Evolutionary conservation across 2,888 invertebrate genomes (phyloP), one percentile per base, ranked within the genome.

Genomic region (Odontocerum albicorne): DNA sequence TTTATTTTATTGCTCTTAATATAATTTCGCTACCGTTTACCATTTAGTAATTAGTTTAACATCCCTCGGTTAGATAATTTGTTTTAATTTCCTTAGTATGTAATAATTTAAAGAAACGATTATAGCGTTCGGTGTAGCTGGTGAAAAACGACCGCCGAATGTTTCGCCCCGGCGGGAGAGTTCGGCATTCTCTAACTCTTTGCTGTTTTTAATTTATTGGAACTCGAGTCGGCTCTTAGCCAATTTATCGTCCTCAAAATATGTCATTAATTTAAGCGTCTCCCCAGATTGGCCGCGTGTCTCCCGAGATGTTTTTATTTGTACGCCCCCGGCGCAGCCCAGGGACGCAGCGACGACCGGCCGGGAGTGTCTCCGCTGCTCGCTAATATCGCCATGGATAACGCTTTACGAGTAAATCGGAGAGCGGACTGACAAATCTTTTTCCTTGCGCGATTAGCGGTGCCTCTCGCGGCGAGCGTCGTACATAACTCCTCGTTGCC

Each of bases 221-320:
- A 17, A 50, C 40, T 45, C 49, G 36, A 49, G 59, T 40, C 55
- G 49, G 40, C 59, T 42, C 44, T 20, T 20, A 38, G 53, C 49
- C 56, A 53, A 56, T 59, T 59, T 56, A 59, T 59, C 55, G 59
- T 49, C 55, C 56, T 53, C 53, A 59, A 53, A 59, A 59, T 49
- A 47, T 59, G 59, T 59, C 59, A 53, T 56, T 53, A 59, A 59
- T 59, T 53, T 56, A 53, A 56, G 22, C 39, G 16, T 43, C 38
- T 33, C 42, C 27, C n/a, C n/a, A n/a, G n/a, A n/a, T n/a, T n/a
- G 43, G 42, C 44, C 31, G 46, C 53, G 46, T 59, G 55, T 59
- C 45, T 51, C 52, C 45, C 31, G 45, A 19, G 44, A 44, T 52
- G 52, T 54, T 53, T 57, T 57, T 53, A 49, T 57, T 57, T 53